phyloP scores from a whole-genome alignment of 2,113 vertebrate genomes.

The Caretta caretta region DNA sequence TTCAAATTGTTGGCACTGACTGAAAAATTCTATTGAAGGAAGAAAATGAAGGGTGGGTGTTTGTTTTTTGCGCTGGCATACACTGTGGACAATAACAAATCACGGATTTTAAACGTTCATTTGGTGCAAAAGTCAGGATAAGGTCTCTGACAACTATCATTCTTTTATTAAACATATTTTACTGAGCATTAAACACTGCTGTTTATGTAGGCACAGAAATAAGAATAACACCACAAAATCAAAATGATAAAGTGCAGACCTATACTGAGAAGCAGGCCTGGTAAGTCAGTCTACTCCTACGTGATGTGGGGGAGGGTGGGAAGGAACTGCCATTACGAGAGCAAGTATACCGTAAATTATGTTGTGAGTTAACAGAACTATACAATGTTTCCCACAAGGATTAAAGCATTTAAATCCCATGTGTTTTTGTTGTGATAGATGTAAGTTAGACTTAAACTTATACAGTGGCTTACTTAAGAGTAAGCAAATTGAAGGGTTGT shows the following conservation, averaged over 20 bases:
- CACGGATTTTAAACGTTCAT: background rate
- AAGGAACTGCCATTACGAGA: constrained; percentile 45
- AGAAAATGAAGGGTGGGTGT: background rate
- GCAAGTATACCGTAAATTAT: constrained; percentile 20
- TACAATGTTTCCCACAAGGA: background rate
- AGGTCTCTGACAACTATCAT: constrained; percentile 54
- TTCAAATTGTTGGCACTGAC: background rate
- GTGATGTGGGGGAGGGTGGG: background rate
- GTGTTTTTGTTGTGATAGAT: constrained; percentile 11
- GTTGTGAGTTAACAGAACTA: background rate
- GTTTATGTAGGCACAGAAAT: constrained; percentile 53
- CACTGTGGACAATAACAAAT: background rate
- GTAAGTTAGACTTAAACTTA: constrained; percentile 39
- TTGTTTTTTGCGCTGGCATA: background rate
- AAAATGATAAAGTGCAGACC: constrained; percentile 66
- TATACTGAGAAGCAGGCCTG: constrained; percentile 50
- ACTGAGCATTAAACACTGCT: constrained; percentile 51
- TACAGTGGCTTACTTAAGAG: constrained; percentile 50
- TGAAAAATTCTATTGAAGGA: background rate
- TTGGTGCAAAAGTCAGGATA: constrained; percentile 53
- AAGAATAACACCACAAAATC: constrained; percentile 59
- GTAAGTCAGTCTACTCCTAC: constrained; percentile 41
- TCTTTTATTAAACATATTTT: constrained; percentile 70
- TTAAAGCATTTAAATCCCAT: constrained; percentile 15
- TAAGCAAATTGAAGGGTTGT: constrained; percentile 48